These are phyloP conservation scores for Apocrypta bakeri DNA, from an alignment of 1,140 invertebrate species.

Conservation along the genomic window DNA sequence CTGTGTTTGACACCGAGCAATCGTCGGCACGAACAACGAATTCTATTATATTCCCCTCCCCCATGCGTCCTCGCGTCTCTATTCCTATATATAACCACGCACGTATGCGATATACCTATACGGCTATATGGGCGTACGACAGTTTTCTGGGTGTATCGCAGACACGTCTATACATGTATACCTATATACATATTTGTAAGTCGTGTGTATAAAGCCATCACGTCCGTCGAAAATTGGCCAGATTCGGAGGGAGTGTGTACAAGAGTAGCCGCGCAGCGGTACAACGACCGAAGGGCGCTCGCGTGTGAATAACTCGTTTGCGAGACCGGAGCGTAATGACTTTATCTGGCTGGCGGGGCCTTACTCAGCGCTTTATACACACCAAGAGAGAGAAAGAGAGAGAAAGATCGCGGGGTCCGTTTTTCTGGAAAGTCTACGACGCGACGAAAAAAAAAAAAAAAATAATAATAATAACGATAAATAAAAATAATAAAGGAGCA, in stretches of 20 bases:
- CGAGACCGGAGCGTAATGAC: constrained; percentile 40
- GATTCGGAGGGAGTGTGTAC: background rate
- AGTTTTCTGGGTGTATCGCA: no score
- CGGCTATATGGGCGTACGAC: no score
- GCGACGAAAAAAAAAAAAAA: no score
- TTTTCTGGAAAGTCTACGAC: constrained; percentile 21
- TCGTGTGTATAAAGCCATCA: background rate
- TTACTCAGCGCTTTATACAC: background rate
- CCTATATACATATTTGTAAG: no score
- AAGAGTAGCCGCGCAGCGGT: background rate
- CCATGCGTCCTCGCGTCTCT: no score
- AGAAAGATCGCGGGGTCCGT: background rate
- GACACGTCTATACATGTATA: no score
- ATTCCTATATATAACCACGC: no score
- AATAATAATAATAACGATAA: no score
- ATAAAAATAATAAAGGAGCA: no score
- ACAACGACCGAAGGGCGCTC: constrained; percentile 14
- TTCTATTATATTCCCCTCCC: background rate
- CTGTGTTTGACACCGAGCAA: background rate
- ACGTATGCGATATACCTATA: no score
- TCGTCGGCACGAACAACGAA: background rate
- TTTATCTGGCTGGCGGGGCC: constrained; percentile 37
- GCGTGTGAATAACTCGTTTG: constrained; percentile 51
- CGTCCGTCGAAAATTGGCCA: constrained; percentile 33
- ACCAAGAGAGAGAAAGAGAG: background rate